phyloP scores from a whole-genome alignment of 2,113 vertebrate genomes.

The Halcyon senegalensis region DNA sequence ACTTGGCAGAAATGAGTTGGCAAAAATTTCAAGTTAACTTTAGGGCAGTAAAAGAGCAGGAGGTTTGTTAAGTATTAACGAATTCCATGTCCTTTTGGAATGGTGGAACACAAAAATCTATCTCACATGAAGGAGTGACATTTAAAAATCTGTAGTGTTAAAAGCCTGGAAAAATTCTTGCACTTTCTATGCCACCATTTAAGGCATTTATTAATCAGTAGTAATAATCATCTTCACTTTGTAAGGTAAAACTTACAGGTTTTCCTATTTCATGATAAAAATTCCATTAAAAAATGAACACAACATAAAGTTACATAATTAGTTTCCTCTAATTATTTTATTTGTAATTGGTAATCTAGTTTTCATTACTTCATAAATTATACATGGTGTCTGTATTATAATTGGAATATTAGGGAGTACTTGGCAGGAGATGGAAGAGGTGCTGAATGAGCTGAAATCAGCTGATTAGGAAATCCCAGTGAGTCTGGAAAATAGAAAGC shows the following conservation, averaged over 20 bases:
- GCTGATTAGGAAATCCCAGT: neutral
- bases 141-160: neutral
- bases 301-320: neutral
- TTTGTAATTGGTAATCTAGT: neutral
- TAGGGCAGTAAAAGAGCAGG: neutral
- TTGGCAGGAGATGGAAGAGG: neutral
- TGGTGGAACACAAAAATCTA: neutral
- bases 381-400: neutral
- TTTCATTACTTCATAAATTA: neutral
- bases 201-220: neutral
- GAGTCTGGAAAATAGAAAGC: neutral
- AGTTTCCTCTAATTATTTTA: neutral
- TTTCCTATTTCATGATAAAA: neutral
- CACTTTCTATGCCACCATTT: neutral
- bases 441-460: neutral
- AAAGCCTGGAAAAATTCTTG: neutral
- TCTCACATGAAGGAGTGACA: neutral
- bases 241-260: neutral
- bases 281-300: neutral
- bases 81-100: neutral
- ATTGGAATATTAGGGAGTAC: neutral
- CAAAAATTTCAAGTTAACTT: neutral
- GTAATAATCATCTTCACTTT: neutral
- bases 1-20: neutral
- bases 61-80: neutral